Evolutionary conservation across 2,113 vertebrate species (phyloP).

Genomic region (Corythoichthys intestinalis): DNA sequence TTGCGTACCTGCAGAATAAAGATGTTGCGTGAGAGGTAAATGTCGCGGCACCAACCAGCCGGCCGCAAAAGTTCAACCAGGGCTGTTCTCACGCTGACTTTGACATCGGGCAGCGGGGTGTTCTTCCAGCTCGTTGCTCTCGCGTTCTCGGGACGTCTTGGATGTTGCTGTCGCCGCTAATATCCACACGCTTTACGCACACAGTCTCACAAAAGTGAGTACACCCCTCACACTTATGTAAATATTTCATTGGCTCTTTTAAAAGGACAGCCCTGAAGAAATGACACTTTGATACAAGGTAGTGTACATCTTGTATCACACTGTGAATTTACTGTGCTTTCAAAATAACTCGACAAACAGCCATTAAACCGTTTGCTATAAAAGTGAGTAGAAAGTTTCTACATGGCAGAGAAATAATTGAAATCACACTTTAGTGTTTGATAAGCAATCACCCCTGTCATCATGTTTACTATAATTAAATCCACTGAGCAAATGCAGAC

Average conservation of each 20-base stretch:
- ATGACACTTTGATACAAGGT: not conserved
- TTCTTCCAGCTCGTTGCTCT: conserved; percentile 37
- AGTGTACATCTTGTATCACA: not conserved
- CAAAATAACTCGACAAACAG: not conserved
- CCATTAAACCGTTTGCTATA: not conserved
- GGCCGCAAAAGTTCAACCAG: conserved; percentile 17
- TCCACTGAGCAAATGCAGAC: conserved; percentile 29
- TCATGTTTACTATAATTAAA: conserved; percentile 57
- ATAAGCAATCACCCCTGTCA: conserved; percentile 48
- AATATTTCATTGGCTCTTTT: not conserved
- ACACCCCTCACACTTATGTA: not conserved
- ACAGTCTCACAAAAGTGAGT: conserved; percentile 2
- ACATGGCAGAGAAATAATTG: not conserved
- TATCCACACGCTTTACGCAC: conserved; percentile 23
- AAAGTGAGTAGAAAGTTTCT: not conserved
- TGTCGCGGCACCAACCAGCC: conserved; percentile 21
- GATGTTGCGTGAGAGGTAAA: conserved; percentile 44
- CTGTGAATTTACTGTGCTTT: not conserved
- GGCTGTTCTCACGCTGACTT: conserved; percentile 6
- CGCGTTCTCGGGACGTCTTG: conserved; percentile 12
- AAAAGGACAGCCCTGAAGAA: not conserved
- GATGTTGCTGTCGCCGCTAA: conserved; percentile 33
- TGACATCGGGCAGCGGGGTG: conserved; percentile 8
- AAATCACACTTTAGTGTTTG: conserved; percentile 13
- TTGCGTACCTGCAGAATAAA: not conserved